Evolutionary conservation across 2,888 invertebrate genomes (phyloP), one percentile per base, ranked within the genome.

Genomic region (Eudasyphora cyanicolor): DNA sequence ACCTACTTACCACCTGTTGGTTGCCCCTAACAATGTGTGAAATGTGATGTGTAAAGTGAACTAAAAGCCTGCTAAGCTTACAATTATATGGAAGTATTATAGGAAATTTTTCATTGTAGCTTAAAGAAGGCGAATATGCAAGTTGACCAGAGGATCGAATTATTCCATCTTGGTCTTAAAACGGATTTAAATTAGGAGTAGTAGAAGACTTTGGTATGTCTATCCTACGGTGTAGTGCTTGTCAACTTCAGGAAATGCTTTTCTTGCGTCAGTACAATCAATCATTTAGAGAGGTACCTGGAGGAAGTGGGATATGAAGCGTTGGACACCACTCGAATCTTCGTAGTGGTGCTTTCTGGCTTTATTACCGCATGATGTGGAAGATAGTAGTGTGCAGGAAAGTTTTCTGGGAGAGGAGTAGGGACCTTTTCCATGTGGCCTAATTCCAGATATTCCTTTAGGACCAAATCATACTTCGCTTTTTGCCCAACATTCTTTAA

Each of bases 111-210:
- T 57, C 73, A 27, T 51, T 32, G 29, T 51, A 70, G 1, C 29
- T 29, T 27, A 17, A 14, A 3, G 70, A 70, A 12, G 12, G 32
- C 2, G 51, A 49, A 19, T 70, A n/a, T 14, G 70, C 70, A 17
- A 73, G 54, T 10, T 57, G 6, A 0, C 57, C 73, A 10, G 21
- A 24, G 8, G 57, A 35, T 1, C 73, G 57, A 27, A 60, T 38
- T 2, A 73, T 10, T 14, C 57, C 57, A 24, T 57, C n/a, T 3
- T 21, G 24, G 17, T 73, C 73, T 8, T 42, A 21, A 17, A 73
- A 73, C 3, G 73, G 73, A 38, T 73, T 73, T 10, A 73, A 17
- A n/a, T 60, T 73, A 0, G 42, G 6, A 5, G 60, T 42, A 1
- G 29, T 3, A 8, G 27, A 42, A 0, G 57, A 27, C 17, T 57